A percentile compares a stretch with the other conserved stretches of the same genome.
Conservation (phyloP, 2,113 vertebrate species). For the Coturnix japonica region DNA sequence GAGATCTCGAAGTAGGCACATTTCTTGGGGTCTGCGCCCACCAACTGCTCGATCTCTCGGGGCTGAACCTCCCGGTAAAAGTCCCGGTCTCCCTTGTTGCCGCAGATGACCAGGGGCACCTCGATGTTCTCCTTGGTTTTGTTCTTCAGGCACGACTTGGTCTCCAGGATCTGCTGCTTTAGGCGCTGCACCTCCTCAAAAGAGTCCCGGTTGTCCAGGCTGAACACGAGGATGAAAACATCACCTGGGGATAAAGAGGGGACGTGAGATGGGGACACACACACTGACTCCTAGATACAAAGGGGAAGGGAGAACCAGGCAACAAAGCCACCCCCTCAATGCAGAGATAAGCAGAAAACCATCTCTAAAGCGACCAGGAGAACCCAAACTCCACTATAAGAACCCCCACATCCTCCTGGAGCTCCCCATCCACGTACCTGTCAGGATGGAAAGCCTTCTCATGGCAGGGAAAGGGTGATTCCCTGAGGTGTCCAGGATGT, state of each 20-base stretch:
- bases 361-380: not conserved
- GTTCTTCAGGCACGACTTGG: conserved; percentile 95
- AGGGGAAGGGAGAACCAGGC: not conserved
- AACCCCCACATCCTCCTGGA: not conserved
- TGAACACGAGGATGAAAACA: conserved; percentile 96
- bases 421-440: conserved; percentile 79
- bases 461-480: conserved; percentile 98
- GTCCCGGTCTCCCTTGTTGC: conserved; percentile 94
- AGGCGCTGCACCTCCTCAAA: conserved; percentile 96
- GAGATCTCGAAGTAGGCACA: conserved; percentile 98
- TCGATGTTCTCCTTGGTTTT: conserved; percentile 94
- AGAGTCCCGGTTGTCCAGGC: conserved; percentile 94
- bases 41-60: conserved; percentile 87
- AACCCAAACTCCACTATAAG: not conserved
- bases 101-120: conserved; percentile 95
- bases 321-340: not conserved
- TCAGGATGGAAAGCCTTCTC: conserved; percentile 96
- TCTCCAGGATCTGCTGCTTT: conserved; percentile 95
- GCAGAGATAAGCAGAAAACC: not conserved
- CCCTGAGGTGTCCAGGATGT: conserved; percentile 96
- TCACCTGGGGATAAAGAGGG: conserved; percentile 82
- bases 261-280: not conserved
- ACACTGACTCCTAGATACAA: accelerated
- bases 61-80: conserved; percentile 89
- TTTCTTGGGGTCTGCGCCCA: conserved; percentile 86